These are phyloP conservation scores for Catharus bicknelli DNA, from an alignment of 2,113 vertebrate species.

Conservation along the genomic window DNA sequence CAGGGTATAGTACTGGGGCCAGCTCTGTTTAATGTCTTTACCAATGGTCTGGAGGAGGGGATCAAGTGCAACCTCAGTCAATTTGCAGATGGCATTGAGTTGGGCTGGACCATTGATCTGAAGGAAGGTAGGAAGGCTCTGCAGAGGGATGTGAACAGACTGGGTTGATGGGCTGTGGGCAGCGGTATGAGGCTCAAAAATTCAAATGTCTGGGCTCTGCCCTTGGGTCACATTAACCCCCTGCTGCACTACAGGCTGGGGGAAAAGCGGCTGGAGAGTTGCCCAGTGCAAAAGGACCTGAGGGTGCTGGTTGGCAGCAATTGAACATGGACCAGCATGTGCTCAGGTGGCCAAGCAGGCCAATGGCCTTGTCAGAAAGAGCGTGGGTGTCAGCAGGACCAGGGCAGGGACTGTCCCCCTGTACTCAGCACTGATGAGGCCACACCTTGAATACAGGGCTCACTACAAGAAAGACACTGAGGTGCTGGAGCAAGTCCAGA, in stretches of 20 bases:
- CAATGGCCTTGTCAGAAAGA: neutral
- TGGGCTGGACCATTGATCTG: neutral
- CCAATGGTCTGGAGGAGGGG: neutral
- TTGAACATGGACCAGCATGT: neutral
- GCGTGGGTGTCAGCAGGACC: neutral
- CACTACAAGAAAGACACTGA: neutral
- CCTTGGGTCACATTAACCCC: neutral
- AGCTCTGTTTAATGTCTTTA: neutral
- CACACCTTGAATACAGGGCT: neutral
- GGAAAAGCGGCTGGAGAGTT: neutral
- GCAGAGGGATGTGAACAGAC: neutral
- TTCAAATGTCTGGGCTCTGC: no score
- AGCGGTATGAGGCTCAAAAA: rapidly evolving
- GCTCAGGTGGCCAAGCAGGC: neutral
- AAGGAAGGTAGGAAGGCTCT: neutral
- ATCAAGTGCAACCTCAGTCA: neutral
- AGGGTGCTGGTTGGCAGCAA: rapidly evolving
- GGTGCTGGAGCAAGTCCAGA: neutral
- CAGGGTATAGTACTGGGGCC: rapidly evolving
- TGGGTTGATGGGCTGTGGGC: neutral
- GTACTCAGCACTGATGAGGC: rapidly evolving
- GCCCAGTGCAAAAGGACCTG: neutral
- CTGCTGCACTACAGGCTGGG: neutral
- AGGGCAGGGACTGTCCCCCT: neutral
- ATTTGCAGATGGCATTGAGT: neutral